These are phyloP conservation scores for Chorisops tibialis DNA, from an alignment of 2,888 invertebrate genomes.

Conservation along the genomic window DNA sequence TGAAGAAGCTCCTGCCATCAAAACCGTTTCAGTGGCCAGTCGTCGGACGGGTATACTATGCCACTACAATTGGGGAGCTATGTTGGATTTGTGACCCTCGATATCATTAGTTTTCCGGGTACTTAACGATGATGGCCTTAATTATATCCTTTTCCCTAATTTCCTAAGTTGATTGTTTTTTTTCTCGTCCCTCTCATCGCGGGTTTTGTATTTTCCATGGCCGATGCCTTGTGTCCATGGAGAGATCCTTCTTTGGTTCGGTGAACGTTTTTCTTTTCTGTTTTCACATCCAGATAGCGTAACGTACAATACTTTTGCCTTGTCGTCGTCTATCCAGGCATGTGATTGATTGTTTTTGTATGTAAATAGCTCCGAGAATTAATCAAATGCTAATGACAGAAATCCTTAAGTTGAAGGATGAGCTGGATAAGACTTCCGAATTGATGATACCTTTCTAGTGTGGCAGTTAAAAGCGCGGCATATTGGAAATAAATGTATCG, in stretches of 20 bases:
- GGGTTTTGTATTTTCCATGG: background rate
- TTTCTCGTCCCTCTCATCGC: conserved; percentile 30
- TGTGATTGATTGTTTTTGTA: conserved; percentile 41
- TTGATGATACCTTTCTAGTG: conserved; percentile 15
- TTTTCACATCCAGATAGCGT: conserved; percentile 3
- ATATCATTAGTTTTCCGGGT: conserved; percentile 49
- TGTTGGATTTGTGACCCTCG: conserved; percentile 21
- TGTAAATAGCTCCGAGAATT: conserved; percentile 46
- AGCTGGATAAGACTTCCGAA: conserved; percentile 25
- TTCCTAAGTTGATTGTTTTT: conserved; percentile 40
- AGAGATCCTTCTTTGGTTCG: background rate
- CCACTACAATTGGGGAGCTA: background rate
- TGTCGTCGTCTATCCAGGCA: conserved; percentile 27
- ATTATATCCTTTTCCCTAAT: conserved; percentile 43
- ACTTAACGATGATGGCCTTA: conserved; percentile 51
- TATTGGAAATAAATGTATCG: too few species aligned
- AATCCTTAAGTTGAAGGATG: conserved; percentile 37
- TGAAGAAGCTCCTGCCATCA: conserved; percentile 11
- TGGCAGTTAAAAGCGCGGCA: too few species aligned
- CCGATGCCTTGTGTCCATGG: background rate
- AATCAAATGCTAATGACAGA: conserved; percentile 53
- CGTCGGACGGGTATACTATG: too few species aligned
- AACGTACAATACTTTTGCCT: conserved; percentile 3
- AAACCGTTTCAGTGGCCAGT: background rate
- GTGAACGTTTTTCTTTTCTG: background rate